Evolutionary conservation across 2,888 invertebrate species (phyloP).

Genomic region (Orthosia cruda): DNA sequence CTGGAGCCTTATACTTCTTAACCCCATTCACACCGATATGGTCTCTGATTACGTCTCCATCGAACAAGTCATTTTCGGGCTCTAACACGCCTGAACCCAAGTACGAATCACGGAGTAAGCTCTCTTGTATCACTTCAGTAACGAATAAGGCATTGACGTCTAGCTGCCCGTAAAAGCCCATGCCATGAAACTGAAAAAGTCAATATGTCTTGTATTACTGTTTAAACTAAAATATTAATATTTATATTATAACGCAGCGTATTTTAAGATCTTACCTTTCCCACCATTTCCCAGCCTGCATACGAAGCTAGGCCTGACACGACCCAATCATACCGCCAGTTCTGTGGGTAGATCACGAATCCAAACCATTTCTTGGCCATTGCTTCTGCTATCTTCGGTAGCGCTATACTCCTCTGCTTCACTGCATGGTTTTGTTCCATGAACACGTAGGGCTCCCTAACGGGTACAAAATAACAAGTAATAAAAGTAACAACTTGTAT

Average conservation of each 20-base stretch:
- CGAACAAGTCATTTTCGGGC: conserved; percentile 72
- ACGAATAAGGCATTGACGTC: conserved; percentile 84
- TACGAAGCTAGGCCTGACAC: conserved; percentile 91
- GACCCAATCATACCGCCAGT: conserved; percentile 93
- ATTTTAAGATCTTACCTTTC: conserved; percentile 79
- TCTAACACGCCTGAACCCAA: conserved; percentile 71
- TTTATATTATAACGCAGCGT: neutral
- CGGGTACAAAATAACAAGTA: too few species aligned
- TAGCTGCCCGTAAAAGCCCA: neutral
- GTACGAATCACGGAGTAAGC: conserved; percentile 80
- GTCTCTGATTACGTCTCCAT: conserved; percentile 76
- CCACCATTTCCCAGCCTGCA: conserved; percentile 92
- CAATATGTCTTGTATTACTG: neutral
- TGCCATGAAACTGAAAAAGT: neutral
- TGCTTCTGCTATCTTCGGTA: conserved; percentile 92
- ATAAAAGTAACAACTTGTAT: too few species aligned
- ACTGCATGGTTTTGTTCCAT: conserved; percentile 80
- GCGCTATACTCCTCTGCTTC: conserved; percentile 85
- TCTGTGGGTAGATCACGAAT: conserved; percentile 91
- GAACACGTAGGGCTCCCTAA: conserved; percentile 86
- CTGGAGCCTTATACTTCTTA: conserved; percentile 83
- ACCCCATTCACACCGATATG: conserved; percentile 74
- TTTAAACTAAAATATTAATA: neutral
- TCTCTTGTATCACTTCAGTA: conserved; percentile 86
- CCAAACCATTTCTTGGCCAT: conserved; percentile 94